Conservation (phyloP, 1,140 invertebrate genomes). For the Mycetomoellerius zeteki region DNA sequence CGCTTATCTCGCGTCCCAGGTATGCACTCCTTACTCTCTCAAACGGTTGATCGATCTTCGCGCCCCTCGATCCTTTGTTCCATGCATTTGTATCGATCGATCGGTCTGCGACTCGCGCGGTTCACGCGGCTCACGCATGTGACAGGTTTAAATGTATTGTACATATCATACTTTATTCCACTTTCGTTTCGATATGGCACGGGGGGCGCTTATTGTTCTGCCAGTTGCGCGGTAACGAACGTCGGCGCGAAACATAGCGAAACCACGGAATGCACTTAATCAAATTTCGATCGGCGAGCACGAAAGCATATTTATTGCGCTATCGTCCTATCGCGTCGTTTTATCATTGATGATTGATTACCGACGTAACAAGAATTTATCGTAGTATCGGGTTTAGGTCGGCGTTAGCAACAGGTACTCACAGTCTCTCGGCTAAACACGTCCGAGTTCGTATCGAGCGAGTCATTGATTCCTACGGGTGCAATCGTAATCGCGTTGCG, state of each 20-base stretch:
- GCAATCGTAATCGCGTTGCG: neutral
- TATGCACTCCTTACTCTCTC: neutral
- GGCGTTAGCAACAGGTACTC: constrained; percentile 72
- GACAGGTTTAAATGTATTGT: constrained; percentile 49
- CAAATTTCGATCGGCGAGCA: constrained; percentile 56
- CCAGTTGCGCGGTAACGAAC: constrained; percentile 41
- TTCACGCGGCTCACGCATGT: neutral
- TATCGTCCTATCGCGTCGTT: constrained; percentile 71
- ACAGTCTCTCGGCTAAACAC: constrained; percentile 63
- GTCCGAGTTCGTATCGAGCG: constrained; percentile 57
- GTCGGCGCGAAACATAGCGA: constrained; percentile 57
- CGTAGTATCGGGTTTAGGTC: constrained; percentile 68
- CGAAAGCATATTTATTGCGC: constrained; percentile 71
- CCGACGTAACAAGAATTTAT: constrained; percentile 75
- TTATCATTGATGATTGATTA: constrained; percentile 75
- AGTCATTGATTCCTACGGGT: constrained; percentile 60
- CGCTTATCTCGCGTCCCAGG: constrained; percentile 7
- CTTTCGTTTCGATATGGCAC: constrained; percentile 41
- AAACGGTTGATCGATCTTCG: constrained; percentile 51
- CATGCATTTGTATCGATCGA: neutral
- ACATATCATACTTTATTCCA: constrained; percentile 55
- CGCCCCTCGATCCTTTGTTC: constrained; percentile 36
- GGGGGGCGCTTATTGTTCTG: constrained; percentile 50
- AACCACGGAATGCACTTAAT: constrained; percentile 23
- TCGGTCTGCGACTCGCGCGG: constrained; percentile 21